Base-by-base conservation (phyloP, 2,888 invertebrate genomes). In the Tetragnatha montana region DNA sequence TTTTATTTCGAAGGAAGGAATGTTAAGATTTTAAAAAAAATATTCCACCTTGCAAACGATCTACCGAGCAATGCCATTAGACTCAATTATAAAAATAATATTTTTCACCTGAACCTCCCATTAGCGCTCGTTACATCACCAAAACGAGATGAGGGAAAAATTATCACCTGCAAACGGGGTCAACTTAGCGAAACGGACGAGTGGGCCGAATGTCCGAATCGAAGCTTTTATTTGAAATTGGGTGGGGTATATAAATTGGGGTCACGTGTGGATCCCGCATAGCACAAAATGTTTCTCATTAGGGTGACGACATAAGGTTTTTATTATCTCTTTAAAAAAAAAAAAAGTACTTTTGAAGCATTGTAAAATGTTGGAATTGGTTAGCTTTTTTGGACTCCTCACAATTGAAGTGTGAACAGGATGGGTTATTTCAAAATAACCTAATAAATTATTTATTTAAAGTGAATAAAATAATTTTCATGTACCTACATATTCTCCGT, bases 201-300 rank as follows among this genome's bases (percentile, higher is more conserved):
- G 21, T 12, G n/a, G 49, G 60, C 1, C 70, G 19, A 19, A 19
- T 74, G 74, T 35, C 35, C 74, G 10, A 19, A 12, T 35, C 35
- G 22, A 74, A 8, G 35, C 17, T 74, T 74, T 22, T 35, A 17
- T 74, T 35, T 47, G 35, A 35, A 35, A 35, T 35, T 21, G 50
- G 47, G 49, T 47, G 81, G 21, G 17, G 35, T 51, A 68, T 50
- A 12, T 19, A 6, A 76, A 80, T 22, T 22, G 69, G 17, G 79
- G 69, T 17, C 68, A 17, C 19, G 17, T 14, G 60, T 17, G 21
- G 0, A 19, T 47, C 68, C 79, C 79, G 80, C 69, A 71, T 81
- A 70, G n/a, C n/a, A n/a, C n/a, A n/a, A n/a, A 50, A 71, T 7
- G 49, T 81, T 81, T 81, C 70, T 71, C 81, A 8, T 81, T 81